Conservation (phyloP, 1,140 invertebrate genomes). For the Drosophila fuyamai region DNA sequence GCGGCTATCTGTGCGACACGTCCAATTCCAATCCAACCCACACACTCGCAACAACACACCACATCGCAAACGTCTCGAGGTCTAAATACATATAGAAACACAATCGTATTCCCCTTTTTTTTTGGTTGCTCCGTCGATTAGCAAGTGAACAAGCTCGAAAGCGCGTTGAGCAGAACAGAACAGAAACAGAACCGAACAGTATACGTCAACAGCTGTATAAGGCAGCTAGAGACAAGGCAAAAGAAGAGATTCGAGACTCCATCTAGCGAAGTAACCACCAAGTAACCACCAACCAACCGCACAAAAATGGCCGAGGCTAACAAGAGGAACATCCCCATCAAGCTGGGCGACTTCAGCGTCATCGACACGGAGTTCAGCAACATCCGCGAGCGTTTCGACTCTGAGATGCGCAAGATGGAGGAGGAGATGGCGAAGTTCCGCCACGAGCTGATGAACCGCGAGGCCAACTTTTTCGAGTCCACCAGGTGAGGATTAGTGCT, state of each 20-base stretch:
- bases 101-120: slow-evolving; percentile 56
- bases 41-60: neutral
- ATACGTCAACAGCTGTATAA: neutral
- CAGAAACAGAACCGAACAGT: slow-evolving; percentile 11
- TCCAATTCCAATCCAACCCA: neutral
- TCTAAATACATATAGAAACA: slow-evolving; percentile 51
- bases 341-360: slow-evolving; percentile 96
- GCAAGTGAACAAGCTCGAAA: slow-evolving; percentile 60
- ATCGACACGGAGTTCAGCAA: slow-evolving; percentile 98
- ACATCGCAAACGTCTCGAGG: slow-evolving; percentile 29
- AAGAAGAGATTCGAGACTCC: neutral
- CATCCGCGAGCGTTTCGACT: slow-evolving; percentile 97
- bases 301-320: slow-evolving; percentile 90
- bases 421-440: slow-evolving; percentile 99
- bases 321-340: slow-evolving; percentile 96
- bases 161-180: slow-evolving; percentile 20
- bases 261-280: slow-evolving; percentile 16
- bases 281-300: slow-evolving; percentile 59
- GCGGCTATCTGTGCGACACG: slow-evolving; percentile 58
- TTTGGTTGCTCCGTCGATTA: slow-evolving; percentile 62
- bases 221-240: no score
- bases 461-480: slow-evolving; percentile 95
- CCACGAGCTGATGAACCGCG: slow-evolving; percentile 95
- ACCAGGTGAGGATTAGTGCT: slow-evolving; percentile 88
- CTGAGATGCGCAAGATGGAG: slow-evolving; percentile 98